These are phyloP conservation scores for Macaria liturata DNA, from an alignment of 2,888 invertebrate species.

Conservation along the genomic window DNA sequence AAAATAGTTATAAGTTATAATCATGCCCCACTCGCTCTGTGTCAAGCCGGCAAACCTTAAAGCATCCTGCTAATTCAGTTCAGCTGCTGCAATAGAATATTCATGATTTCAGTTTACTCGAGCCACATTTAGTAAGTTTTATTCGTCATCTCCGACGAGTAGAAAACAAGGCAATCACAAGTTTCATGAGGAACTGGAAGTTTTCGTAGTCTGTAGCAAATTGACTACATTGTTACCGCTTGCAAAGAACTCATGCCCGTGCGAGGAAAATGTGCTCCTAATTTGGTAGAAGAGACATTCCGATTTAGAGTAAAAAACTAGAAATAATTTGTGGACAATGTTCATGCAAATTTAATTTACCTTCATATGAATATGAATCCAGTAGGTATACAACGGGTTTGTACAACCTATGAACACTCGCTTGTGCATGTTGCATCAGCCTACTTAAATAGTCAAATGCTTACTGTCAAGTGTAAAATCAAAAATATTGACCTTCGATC, in stretches of 20 bases:
- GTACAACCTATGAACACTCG: too few species aligned
- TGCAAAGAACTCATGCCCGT: slow-evolving; percentile 36
- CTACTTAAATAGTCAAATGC: too few species aligned
- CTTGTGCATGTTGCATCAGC: too few species aligned
- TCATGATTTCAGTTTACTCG: slow-evolving; percentile 21
- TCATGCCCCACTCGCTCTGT: too few species aligned
- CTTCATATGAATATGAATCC: too few species aligned
- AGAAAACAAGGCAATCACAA: slow-evolving; percentile 75
- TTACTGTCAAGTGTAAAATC: too few species aligned
- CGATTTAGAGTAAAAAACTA: slow-evolving; percentile 18
- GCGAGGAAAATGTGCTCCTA: slow-evolving; percentile 44
- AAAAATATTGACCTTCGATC: too few species aligned
- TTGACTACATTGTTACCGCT: slow-evolving; percentile 66
- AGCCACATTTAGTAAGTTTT: slow-evolving; percentile 51
- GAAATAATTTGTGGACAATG: too few species aligned
- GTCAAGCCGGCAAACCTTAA: not conserved
- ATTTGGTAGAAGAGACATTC: slow-evolving; percentile 44
- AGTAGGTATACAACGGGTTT: too few species aligned
- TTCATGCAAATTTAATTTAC: too few species aligned
- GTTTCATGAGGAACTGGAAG: slow-evolving; percentile 60
- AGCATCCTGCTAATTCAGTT: slow-evolving; percentile 3
- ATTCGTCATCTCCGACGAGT: slow-evolving; percentile 62
- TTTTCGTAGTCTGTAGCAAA: slow-evolving; percentile 60
- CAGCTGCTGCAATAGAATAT: slow-evolving; percentile 12
- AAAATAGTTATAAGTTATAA: too few species aligned